Evolutionary conservation across 2,888 invertebrate species (phyloP), one percentile per base, ranked within the genome.

Genomic region (Trichogramma evanescens): DNA sequence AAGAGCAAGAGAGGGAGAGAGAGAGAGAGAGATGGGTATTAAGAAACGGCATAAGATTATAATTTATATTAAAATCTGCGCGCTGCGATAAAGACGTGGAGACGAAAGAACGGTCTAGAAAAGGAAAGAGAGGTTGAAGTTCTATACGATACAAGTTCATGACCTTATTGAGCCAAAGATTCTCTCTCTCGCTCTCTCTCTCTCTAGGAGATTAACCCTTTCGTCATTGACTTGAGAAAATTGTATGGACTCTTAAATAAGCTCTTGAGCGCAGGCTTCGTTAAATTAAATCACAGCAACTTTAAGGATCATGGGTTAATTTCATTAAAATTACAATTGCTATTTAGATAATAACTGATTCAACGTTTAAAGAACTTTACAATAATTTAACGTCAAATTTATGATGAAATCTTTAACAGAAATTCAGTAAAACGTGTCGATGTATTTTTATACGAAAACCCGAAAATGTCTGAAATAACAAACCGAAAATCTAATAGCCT

Each of bases 51-150:
- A 74, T 75, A 74, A 76, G 76, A 76, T 77, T 76, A 75, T 77
- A 77, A 77, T 77, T 77, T 76, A 77, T 77, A 77, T 76, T 76
- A 76, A 76, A 77, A 76, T 77, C 75, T 74, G 74, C 72, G 74
- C 74, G 68, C 71, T 70, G 70, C 75, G 75, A 77, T 76, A 75
- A 75, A 77, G 76, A 75, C 70, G 68, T 69, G 52, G 56, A 40
- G 51, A 38, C 26, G 8, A 43, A 39, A 45, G 7, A 38, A 52
- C 44, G 46, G 55, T 41, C 49, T 49, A 39, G 10, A 10, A 41
- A 26, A 26, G 26, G 26, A 26, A 41, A 9, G 49, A 49, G 50
- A 52, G 42, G 26, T 26, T 26, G 26, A 26, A 26, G 26, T 26
- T 26, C 62, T 63, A 61, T 63, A 56, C 56, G 61, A 63, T 26